Base-by-base conservation (phyloP, 1,140 invertebrate genomes). In the Caenorhabditis inopinata region DNA sequence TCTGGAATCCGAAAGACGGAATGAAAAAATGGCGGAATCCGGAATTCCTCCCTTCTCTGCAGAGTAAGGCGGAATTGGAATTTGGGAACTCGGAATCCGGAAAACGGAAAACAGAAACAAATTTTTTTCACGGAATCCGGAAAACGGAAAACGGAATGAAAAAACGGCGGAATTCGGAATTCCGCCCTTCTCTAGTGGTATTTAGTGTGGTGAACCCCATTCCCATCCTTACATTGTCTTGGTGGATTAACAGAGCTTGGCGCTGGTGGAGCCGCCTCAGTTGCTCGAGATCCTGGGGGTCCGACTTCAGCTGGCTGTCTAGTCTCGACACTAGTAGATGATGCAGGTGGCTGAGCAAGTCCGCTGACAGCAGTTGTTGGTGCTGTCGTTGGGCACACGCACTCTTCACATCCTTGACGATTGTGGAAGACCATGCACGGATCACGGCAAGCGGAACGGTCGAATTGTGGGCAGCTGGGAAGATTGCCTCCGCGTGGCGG, bases 391-490 rank as follows among this genome's bases (percentile, higher is more conserved):
- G 87, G 87, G 77, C 87, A 88, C 12, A 85, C 84, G 75, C 87
- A 88, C 62, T 88, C 87, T 46, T 85, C 80, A 51, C 87, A 88
- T 16, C 87, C 85, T 27, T 62, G 68, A 74, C 86, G 79, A 75
- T 87, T 87, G 35, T 85, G 77, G 84, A 87, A 86, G 53, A 88
- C 84, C 49, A 88, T 88, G 80, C 87, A 88, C n/a, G 87, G 87
- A 46, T 88, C 87, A 11, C 79, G 53, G 53, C 87, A 88, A 16
- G 76, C 23, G 14, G 83, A 77, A 11, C 84, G 35, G 47, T 88
- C 82, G 12, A 88, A 4, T 12, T 74, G 48, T 53, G 87, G 85
- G 53, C 87, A 88, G 12, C 58, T 45, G 46, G 58, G 58, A 38
- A 68, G 58, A 1, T 4, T 18, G 16, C 38, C 58, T 68, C 32